Conservation (phyloP, 1,140 invertebrate species). For the Penaeus indicus region DNA sequence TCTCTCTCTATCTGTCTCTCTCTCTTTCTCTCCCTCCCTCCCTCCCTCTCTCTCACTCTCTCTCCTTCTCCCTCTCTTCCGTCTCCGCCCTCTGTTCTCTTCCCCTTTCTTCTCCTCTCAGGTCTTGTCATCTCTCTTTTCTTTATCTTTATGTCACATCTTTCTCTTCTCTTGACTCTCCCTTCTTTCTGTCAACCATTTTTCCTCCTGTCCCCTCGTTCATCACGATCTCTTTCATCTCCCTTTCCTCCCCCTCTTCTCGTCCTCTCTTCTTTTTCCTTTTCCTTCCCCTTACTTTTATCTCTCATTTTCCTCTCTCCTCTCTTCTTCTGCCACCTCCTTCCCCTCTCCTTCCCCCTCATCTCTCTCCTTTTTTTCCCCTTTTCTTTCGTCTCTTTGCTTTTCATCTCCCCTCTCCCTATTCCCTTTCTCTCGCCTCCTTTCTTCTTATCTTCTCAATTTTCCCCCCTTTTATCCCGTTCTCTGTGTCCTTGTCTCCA, state of each 20-base stretch:
- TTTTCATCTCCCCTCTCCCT: background rate
- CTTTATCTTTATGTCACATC: no score
- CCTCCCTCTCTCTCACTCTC: no score
- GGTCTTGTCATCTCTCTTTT: no score
- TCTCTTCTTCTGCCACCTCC: background rate
- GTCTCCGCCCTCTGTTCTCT: background rate
- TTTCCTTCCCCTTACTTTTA: background rate
- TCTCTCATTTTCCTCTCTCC: conserved; percentile 1
- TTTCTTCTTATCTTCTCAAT: background rate
- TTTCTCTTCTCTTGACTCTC: no score
- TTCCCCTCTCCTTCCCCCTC: conserved; percentile 8
- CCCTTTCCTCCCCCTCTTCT: conserved; percentile 9
- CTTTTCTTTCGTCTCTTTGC: background rate
- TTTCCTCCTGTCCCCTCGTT: background rate
- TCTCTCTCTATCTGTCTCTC: no score
- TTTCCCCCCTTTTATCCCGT: background rate
- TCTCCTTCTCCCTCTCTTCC: no score
- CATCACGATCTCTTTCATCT: background rate
- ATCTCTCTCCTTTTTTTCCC: conserved; percentile 1
- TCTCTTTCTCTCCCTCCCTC: no score
- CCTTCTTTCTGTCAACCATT: background rate
- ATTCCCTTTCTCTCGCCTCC: background rate
- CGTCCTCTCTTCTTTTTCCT: conserved; percentile 5
- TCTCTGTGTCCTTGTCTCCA: background rate
- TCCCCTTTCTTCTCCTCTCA: no score